Percentiles rank a stretch among this genome's conserved stretches.
phyloP scores from a whole-genome alignment of 2,113 vertebrate genomes.

The Saguinus midas region DNA sequence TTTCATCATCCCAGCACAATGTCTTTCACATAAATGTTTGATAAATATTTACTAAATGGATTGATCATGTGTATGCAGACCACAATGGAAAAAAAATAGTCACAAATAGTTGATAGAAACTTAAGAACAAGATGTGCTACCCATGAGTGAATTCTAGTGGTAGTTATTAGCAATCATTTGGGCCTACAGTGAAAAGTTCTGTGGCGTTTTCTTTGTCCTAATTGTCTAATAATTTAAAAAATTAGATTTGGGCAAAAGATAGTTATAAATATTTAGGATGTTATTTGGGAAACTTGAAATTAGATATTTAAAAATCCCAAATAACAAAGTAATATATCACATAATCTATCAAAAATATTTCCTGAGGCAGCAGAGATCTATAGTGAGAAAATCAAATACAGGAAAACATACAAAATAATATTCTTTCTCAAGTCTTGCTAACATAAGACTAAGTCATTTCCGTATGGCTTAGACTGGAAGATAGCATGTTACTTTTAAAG shows the following conservation, averaged over 20 bases:
- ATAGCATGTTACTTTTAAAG: not conserved
- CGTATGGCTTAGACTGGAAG: not conserved
- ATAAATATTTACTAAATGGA: conserved; percentile 19
- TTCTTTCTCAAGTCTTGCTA: not conserved
- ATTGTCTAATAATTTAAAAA: not conserved
- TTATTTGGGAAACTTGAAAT: not conserved
- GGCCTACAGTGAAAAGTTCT: not conserved
- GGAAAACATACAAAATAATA: not conserved
- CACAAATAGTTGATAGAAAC: not conserved
- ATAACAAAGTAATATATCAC: not conserved
- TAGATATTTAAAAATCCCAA: not conserved
- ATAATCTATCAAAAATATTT: not conserved
- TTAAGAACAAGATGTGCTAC: not conserved
- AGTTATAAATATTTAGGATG: not conserved
- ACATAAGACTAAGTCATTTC: not conserved
- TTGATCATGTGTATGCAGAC: not conserved
- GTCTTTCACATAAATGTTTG: not conserved
- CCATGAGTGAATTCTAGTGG: not conserved
- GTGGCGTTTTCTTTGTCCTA: not conserved
- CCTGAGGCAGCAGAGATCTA: not conserved
- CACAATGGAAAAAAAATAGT: not conserved
- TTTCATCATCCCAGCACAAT: not conserved
- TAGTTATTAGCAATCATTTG: not conserved
- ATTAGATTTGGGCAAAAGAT: not conserved
- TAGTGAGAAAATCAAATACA: not conserved